These are phyloP conservation scores for Xerus inauris DNA, from an alignment of 2,113 vertebrate genomes.

Conservation along the genomic window DNA sequence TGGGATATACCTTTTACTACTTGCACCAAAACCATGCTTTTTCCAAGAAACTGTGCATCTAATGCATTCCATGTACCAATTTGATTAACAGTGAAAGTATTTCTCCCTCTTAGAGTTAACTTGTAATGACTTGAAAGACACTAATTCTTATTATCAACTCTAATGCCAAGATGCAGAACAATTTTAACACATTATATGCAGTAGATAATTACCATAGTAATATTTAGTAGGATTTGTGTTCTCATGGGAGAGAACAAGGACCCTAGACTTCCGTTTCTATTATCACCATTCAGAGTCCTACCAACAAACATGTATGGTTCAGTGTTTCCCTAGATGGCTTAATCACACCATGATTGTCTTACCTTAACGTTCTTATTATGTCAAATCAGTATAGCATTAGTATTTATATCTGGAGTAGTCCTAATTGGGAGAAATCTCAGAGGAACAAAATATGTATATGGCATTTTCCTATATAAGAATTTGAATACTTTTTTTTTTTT, in stretches of 20 bases:
- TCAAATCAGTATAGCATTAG: background rate
- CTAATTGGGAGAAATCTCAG: background rate
- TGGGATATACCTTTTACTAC: background rate
- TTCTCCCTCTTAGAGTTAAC: background rate
- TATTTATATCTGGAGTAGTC: background rate
- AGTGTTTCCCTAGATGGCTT: background rate
- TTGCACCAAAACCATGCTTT: background rate
- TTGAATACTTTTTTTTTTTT: background rate
- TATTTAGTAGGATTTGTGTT: background rate
- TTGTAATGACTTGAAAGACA: background rate
- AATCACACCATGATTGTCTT: background rate
- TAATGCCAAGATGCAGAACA: background rate
- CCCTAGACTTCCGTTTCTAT: background rate
- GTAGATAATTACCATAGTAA: background rate
- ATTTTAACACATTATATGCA: background rate
- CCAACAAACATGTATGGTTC: background rate
- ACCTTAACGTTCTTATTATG: background rate
- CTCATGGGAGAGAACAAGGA: background rate
- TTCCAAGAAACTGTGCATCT: background rate
- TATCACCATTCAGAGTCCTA: background rate
- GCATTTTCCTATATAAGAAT: background rate
- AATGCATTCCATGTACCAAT: background rate
- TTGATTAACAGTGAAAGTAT: background rate
- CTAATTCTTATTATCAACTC: background rate
- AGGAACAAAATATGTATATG: background rate